A percentile compares a stretch with the other conserved stretches of the same genome.
phyloP scores from a whole-genome alignment of 2,888 invertebrate species.

The Dascillus cervinus region DNA sequence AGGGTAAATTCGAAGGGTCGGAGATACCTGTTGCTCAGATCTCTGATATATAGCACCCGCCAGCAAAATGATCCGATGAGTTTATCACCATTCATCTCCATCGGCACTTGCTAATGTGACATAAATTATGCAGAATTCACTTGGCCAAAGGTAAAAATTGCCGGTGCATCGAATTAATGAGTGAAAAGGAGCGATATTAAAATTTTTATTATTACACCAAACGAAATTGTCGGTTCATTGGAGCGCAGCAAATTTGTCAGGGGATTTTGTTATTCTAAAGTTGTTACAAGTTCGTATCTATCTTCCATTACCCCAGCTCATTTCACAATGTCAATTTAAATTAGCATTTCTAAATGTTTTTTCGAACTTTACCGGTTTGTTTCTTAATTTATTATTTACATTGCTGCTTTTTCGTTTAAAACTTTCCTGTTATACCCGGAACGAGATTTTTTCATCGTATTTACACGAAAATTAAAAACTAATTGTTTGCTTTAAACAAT shows the following conservation, averaged over 20 bases:
- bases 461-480: conserved; percentile 16
- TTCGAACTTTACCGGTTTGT: conserved; percentile 24
- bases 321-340: conserved; percentile 32
- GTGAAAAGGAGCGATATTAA: too few relatives aligned
- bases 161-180: too few relatives aligned
- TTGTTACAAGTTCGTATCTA: conserved; percentile 19
- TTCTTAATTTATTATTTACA: conserved; percentile 28
- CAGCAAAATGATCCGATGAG: conserved; percentile 13
- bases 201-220: conserved; percentile 19
- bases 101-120: too few relatives aligned
- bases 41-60: conserved; percentile 16
- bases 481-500: conserved; percentile 9
- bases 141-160: too few relatives aligned
- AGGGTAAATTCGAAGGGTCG: conserved; percentile 15
- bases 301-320: conserved; percentile 27
- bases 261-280: conserved; percentile 14
- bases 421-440: conserved; percentile 16
- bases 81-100: too few relatives aligned
- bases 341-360: conserved; percentile 33
- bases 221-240: conserved; percentile 18
- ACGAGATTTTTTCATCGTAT: too few relatives aligned
- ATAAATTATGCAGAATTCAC: too few relatives aligned
- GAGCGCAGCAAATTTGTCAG: conserved; percentile 15
- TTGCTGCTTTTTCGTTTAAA: conserved; percentile 17
- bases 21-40: conserved; percentile 21